Percentiles rank a stretch among this genome's conserved stretches.
phyloP scores from a whole-genome alignment of 2,888 invertebrate genomes.

The Choreutis nemorana region DNA sequence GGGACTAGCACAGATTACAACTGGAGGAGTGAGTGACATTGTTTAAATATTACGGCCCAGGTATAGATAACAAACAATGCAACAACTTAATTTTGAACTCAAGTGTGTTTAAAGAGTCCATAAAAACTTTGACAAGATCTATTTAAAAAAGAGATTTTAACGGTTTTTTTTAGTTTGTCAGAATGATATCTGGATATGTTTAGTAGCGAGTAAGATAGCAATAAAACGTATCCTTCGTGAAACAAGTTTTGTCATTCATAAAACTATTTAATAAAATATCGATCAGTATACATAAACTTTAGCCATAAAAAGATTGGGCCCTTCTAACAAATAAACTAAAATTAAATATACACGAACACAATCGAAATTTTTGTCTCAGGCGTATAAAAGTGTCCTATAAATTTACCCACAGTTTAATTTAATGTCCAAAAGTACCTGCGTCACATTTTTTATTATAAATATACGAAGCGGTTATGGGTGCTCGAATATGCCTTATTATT shows the following conservation, averaged over 20 bases:
- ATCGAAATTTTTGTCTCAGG: slow-evolving; percentile 66
- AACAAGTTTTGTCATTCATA: slow-evolving; percentile 58
- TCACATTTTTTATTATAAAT: slow-evolving; percentile 55
- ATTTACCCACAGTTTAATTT: slow-evolving; percentile 66
- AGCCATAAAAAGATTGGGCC: slow-evolving; percentile 54
- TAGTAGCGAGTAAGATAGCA: background rate
- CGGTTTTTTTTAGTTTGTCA: too few species aligned
- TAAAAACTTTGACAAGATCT: too few species aligned
- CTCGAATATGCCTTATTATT: slow-evolving; percentile 56
- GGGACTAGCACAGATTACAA: slow-evolving; percentile 59
- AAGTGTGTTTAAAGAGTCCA: too few species aligned
- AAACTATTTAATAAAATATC: slow-evolving; percentile 60
- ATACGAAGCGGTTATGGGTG: slow-evolving; percentile 55
- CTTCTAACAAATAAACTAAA: slow-evolving; percentile 63
- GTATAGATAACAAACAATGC: slow-evolving; percentile 53
- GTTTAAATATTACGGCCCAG: slow-evolving; percentile 52
- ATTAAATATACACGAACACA: slow-evolving; percentile 65
- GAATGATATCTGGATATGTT: too few species aligned
- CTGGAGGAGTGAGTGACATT: slow-evolving; percentile 50
- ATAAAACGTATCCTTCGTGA: slow-evolving; percentile 2
- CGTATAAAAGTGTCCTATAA: slow-evolving; percentile 67
- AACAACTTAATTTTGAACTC: slow-evolving; percentile 54
- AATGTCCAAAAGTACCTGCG: slow-evolving; percentile 64
- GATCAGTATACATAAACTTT: slow-evolving; percentile 48
- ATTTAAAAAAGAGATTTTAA: too few species aligned